Evolutionary conservation across 2,797 vertebrate species (phyloP), one percentile per base, ranked within the genome.

Genomic region (Austrolebias charrua): DNA sequence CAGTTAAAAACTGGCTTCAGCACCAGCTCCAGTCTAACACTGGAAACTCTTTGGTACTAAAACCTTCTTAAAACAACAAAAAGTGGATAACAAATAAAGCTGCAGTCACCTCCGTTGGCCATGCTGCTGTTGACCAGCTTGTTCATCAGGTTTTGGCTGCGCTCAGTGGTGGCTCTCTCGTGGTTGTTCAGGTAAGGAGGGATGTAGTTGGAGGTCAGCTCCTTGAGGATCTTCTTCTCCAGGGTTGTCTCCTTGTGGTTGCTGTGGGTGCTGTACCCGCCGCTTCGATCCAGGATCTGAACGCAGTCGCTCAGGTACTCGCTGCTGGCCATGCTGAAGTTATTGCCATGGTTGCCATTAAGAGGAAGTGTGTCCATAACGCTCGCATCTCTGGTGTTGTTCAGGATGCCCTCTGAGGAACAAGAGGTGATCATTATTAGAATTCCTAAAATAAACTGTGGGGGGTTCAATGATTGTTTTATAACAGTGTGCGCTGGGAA

Each of bases 351-450:
- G 95, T 98, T 98, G 91, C 98, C 98, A 87, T 99, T 99, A 86
- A 99, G 97, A 89, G 96, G 98, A 91, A 99, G 95, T 63, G 98
- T 99, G 92, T 99, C 98, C 97, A 98, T 99, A 90, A 98, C 96
- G 89, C 96, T 98, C 94, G 97, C 95, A 94, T 99, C 97, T 91
- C 96, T 96, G 83, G 96, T 95, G 91, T 98, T 99, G 95, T 98
- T 99, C 94, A 99, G 94, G 92, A 98, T 96, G 91, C 96, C 95
- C 95, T 99, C 97, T 99, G 94, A 58, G 80, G 49, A 62, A 53
- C 14, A 80, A 77, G 62, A 65, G 58, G 24, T 11, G 48, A 63
- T 54, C 64, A 60, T 57, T 59, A 79, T 77, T 79, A 56, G 43
- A 49, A 71, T 63, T 72, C 44, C 69, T 53, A 66, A 83, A 79